Percentiles rank a stretch among this genome's conserved stretches.
Evolutionary conservation across 2,797 vertebrate genomes (phyloP).

Genomic region (Carapus acus): DNA sequence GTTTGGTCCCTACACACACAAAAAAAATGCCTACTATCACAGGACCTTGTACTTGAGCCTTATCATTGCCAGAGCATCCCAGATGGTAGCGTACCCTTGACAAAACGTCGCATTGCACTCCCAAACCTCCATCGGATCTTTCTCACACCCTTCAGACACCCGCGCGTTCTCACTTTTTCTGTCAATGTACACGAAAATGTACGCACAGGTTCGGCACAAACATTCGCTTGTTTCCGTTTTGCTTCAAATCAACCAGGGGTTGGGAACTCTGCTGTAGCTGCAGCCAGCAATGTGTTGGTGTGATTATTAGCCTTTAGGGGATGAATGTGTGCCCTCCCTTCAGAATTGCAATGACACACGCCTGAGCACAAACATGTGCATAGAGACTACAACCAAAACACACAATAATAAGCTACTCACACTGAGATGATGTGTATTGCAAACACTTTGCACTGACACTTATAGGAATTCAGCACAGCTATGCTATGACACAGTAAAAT

Average conservation of each 20-base stretch:
- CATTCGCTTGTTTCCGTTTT: constrained; percentile 20
- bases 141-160: constrained; percentile 49
- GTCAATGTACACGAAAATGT: constrained; percentile 5
- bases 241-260: neutral
- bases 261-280: constrained; percentile 6
- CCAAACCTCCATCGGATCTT: constrained; percentile 50
- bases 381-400: constrained; percentile 9
- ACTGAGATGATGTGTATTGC: constrained; percentile 1
- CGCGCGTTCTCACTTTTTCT: constrained; percentile 14
- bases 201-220: constrained; percentile 19
- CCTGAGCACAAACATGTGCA: constrained; percentile 15
- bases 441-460: neutral
- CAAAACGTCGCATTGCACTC: constrained; percentile 61
- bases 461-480: neutral
- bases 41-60: constrained; percentile 77
- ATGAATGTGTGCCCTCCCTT: constrained; percentile 3
- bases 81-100: constrained; percentile 76
- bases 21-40: constrained; percentile 53
- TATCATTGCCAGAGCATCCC: constrained; percentile 69
- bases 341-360: constrained; percentile 31
- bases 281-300: constrained; percentile 25
- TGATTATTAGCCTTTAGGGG: constrained; percentile 17
- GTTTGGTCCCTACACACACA: constrained; percentile 22
- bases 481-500: constrained; percentile 11
- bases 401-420: constrained; percentile 2